Evolutionary conservation across 2,888 invertebrate species (phyloP).

Genomic region (Gymnoscelis rufifasciata): DNA sequence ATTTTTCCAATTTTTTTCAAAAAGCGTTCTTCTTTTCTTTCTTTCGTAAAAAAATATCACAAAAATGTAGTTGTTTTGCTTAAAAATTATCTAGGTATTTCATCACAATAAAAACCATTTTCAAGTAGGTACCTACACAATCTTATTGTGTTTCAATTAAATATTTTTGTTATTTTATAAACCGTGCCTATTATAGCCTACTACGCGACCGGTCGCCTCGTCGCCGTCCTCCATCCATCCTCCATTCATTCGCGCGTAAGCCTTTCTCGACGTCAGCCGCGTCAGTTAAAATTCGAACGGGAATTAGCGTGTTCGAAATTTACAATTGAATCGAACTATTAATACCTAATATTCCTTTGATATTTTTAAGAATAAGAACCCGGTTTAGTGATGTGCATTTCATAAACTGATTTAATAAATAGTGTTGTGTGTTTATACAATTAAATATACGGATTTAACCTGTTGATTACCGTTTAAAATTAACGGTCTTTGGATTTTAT

Average conservation of each 20-base stretch:
- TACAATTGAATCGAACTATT: constrained; percentile 30
- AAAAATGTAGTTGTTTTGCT: too few species aligned
- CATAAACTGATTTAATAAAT: constrained; percentile 1
- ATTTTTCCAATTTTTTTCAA: too few species aligned
- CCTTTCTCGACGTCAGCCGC: constrained; percentile 55
- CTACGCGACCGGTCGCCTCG: constrained; percentile 6
- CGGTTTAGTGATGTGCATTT: constrained; percentile 6
- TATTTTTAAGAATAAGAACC: background rate
- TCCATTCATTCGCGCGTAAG: constrained; percentile 67
- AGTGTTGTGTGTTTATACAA: constrained; percentile 5
- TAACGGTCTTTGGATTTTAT: constrained; percentile 6
- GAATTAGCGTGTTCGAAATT: constrained; percentile 45
- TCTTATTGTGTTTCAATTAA: background rate
- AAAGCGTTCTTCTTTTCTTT: too few species aligned
- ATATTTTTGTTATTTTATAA: too few species aligned
- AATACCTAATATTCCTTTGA: constrained; percentile 2
- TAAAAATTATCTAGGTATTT: too few species aligned
- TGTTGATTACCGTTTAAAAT: constrained; percentile 8
- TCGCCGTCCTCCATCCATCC: constrained; percentile 28
- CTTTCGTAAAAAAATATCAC: too few species aligned
- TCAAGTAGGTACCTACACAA: background rate
- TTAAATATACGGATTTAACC: constrained; percentile 5
- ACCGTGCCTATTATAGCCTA: constrained; percentile 25
- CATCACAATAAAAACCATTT: background rate
- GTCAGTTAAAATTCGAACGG: constrained; percentile 37